Conservation (phyloP, 2,797 vertebrate genomes). For the Eptatretus atami region DNA sequence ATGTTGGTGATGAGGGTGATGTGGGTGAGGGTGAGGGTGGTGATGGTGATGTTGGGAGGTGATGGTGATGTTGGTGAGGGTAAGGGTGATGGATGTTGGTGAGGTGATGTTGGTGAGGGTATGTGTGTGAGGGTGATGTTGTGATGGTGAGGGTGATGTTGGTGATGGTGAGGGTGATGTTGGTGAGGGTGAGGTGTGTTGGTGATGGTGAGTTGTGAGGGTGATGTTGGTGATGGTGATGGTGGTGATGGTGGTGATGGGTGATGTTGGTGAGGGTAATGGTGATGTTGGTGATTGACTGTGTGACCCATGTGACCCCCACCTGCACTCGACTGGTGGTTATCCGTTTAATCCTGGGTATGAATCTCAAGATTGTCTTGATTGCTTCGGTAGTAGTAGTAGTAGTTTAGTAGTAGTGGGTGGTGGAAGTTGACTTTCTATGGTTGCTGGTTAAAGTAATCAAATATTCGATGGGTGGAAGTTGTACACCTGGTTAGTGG, state of each 20-base stretch:
- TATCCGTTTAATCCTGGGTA: too few relatives aligned
- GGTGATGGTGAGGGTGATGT: background rate
- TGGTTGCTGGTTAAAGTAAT: too few relatives aligned
- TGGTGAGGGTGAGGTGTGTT: background rate
- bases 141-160: background rate
- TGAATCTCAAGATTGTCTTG: too few relatives aligned
- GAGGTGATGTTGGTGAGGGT: background rate
- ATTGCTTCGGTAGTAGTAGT: too few relatives aligned
- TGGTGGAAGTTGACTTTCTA: too few relatives aligned
- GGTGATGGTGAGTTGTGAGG: too few relatives aligned
- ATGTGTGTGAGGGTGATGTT: background rate
- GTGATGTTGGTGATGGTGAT: background rate
- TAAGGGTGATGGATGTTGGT: background rate
- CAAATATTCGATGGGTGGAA: too few relatives aligned
- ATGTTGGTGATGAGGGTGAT: background rate
- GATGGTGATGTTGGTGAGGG: background rate
- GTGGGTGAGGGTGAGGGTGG: background rate
- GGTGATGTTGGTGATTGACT: background rate
- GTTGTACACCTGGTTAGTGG: too few relatives aligned
- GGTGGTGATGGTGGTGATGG: background rate
- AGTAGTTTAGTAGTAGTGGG: too few relatives aligned
- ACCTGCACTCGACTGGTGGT: too few relatives aligned
- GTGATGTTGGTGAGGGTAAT: background rate
- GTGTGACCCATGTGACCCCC: background rate
- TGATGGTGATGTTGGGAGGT: background rate